These are phyloP conservation scores for Clarias magur DNA, from an alignment of 2,113 vertebrate species.

Conservation along the genomic window DNA sequence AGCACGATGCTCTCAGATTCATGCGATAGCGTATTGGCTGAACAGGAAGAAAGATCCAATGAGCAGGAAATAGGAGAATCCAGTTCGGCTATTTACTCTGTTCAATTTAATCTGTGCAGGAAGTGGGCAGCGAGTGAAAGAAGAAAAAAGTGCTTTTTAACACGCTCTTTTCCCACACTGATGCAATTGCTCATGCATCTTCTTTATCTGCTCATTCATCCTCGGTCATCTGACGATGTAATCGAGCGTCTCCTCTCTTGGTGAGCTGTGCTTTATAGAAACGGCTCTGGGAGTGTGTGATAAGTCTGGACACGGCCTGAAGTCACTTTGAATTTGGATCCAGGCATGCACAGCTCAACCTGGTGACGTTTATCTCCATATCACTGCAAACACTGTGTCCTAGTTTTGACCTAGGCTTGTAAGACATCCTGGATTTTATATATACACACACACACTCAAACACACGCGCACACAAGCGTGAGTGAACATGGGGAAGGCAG, in stretches of 20 bases:
- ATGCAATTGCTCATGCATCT: conserved; percentile 46
- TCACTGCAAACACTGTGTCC: background rate
- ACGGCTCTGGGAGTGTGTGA: conserved; percentile 29
- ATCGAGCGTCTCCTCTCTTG: conserved; percentile 21
- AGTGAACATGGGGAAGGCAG: background rate
- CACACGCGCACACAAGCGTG: background rate
- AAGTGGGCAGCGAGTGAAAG: conserved; percentile 47
- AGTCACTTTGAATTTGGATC: conserved; percentile 25
- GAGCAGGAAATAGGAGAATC: conserved; percentile 47
- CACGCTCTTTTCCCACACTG: conserved; percentile 39
- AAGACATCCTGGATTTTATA: background rate
- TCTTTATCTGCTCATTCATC: conserved; percentile 48
- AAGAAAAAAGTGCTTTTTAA: conserved; percentile 32
- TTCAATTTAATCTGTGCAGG: conserved; percentile 46
- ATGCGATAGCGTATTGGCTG: conserved; percentile 31
- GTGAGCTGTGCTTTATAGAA: background rate
- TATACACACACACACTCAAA: conserved; percentile 3
- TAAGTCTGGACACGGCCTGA: conserved; percentile 33
- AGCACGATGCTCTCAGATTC: conserved; percentile 21
- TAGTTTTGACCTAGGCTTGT: background rate
- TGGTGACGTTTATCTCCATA: background rate
- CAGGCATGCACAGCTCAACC: background rate
- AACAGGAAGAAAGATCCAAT: conserved; percentile 7
- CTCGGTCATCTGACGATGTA: conserved; percentile 38
- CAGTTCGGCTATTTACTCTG: conserved; percentile 35